Evolutionary conservation across 2,888 invertebrate genomes (phyloP).

Genomic region (Sepioteuthis lessoniana): DNA sequence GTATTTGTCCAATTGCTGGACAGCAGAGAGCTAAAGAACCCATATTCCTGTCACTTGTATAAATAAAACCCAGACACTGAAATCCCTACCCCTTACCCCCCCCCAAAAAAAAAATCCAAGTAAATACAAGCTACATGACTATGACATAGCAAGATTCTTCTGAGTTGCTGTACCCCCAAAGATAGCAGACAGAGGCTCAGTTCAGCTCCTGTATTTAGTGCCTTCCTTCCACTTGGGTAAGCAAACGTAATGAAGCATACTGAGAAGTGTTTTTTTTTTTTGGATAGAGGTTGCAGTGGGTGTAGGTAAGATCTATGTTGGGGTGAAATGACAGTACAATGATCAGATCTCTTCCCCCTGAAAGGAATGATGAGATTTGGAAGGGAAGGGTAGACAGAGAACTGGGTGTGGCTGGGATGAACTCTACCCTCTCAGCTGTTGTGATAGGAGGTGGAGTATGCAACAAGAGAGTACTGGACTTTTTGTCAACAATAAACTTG

Average conservation of each 20-base stretch:
- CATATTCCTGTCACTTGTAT: background rate
- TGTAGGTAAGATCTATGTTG: background rate
- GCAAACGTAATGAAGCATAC: background rate
- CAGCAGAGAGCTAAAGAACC: background rate
- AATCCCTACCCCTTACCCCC: too few species aligned
- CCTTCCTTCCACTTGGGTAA: background rate
- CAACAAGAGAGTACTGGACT: too few species aligned
- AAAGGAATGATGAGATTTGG: too few species aligned
- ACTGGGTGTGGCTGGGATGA: too few species aligned
- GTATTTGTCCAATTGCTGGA: background rate
- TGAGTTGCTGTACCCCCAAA: background rate
- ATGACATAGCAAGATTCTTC: background rate
- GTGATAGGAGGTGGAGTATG: too few species aligned
- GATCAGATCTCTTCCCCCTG: background rate
- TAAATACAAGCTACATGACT: background rate
- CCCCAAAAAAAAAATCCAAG: background rate
- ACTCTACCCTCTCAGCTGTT: too few species aligned
- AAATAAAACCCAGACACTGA: background rate
- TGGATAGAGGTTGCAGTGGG: background rate
- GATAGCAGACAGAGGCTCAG: slow-evolving; percentile 33
- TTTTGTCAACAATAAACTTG: too few species aligned
- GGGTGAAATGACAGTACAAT: background rate
- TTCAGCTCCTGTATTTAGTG: background rate
- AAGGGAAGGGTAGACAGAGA: too few species aligned
- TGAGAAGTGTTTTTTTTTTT: background rate